Evolutionary conservation across 2,797 vertebrate species (phyloP).

Genomic region (Oceanodroma leucorhoa): DNA sequence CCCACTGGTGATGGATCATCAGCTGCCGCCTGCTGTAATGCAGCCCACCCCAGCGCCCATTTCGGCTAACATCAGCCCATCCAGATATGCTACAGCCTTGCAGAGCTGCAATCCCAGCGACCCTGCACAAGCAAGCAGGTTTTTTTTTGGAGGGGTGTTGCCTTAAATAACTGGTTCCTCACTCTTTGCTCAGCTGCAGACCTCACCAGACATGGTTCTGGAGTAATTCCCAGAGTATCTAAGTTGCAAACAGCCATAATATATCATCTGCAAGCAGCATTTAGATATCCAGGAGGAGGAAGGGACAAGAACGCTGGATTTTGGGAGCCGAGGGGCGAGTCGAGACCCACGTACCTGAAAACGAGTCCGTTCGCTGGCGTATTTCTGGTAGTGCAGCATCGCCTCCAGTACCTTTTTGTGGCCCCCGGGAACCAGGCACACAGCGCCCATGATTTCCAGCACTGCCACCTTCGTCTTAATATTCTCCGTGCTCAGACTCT

Average conservation of each 20-base stretch:
- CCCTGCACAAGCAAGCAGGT: background rate
- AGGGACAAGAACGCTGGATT: background rate
- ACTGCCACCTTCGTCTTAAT: constrained; percentile 98
- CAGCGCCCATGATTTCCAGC: constrained; percentile 98
- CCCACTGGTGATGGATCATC: background rate
- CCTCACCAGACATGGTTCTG: background rate
- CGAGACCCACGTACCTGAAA: constrained; percentile 85
- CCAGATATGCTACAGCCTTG: background rate
- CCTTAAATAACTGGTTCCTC: background rate
- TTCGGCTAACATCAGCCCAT: background rate
- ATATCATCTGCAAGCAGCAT: background rate
- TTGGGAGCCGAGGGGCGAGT: fast-evolving
- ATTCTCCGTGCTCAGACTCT: constrained; percentile 97
- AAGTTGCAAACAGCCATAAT: background rate
- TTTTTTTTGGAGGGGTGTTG: too few species aligned
- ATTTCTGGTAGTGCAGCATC: constrained; percentile 98
- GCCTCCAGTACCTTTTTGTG: constrained; percentile 96
- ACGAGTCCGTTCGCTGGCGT: constrained; percentile 91
- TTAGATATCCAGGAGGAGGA: background rate
- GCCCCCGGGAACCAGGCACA: constrained; percentile 96
- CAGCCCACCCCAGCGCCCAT: background rate
- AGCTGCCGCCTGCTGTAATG: background rate
- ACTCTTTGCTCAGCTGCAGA: background rate
- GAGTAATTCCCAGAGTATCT: background rate
- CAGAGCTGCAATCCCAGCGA: background rate